Evolutionary conservation across 2,113 vertebrate genomes (phyloP).

Genomic region (Meriones unguiculatus): DNA sequence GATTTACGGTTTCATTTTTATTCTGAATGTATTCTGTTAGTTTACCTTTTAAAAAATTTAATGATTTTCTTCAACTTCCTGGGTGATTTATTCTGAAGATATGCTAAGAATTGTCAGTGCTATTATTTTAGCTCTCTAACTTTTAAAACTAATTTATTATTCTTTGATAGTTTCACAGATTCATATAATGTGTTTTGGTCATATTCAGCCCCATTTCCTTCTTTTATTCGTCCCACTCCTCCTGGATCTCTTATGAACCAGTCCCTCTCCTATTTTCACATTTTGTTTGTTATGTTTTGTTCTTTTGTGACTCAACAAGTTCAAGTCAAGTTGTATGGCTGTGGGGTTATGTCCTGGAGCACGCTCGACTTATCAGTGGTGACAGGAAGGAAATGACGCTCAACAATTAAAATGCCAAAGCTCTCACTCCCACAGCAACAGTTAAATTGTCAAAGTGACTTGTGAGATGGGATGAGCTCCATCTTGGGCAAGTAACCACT

Average conservation of each 20-base stretch:
- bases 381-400: not conserved
- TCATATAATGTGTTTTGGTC: too few relatives aligned
- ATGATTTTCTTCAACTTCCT: not conserved
- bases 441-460: not conserved
- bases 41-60: not conserved
- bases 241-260: not conserved
- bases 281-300: not conserved
- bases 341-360: not conserved
- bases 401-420: not conserved
- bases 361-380: too few relatives aligned
- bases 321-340: not conserved
- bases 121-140: not conserved
- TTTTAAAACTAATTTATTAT: not conserved
- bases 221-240: not conserved
- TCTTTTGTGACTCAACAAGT: not conserved
- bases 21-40: not conserved
- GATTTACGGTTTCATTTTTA: not conserved
- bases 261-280: not conserved
- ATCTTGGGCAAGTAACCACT: not conserved
- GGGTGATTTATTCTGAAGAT: constrained; percentile 3
- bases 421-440: not conserved
- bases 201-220: not conserved
- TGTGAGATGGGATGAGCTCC: too few relatives aligned
- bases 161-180: not conserved
- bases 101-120: not conserved